Evolutionary conservation across 1,140 invertebrate genomes (phyloP).

Genomic region (Venustaconcha ellipsiformis): DNA sequence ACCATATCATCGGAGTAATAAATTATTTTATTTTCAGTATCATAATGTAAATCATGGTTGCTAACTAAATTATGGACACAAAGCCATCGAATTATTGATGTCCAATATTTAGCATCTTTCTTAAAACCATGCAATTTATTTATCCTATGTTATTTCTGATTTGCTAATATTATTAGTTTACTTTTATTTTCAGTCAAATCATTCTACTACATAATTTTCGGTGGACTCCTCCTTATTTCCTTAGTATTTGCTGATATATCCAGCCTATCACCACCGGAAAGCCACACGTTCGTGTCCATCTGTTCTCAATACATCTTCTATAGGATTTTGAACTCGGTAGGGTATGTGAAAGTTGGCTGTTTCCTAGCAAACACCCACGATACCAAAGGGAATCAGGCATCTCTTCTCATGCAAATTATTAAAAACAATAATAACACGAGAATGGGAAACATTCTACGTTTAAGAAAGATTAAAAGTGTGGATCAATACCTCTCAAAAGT

Average conservation of each 20-base stretch:
- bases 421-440: not conserved
- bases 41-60: too few relatives aligned
- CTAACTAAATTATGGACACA: too few relatives aligned
- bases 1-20: too few relatives aligned
- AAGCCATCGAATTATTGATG: too few relatives aligned
- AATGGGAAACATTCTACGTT: constrained; percentile 1
- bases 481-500: constrained; percentile 4
- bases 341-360: not conserved
- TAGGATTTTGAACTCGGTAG: not conserved
- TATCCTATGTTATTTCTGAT: too few relatives aligned
- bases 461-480: constrained; percentile 1
- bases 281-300: not conserved
- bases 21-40: too few relatives aligned
- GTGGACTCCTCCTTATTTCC: too few relatives aligned
- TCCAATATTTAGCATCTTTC: too few relatives aligned
- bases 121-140: too few relatives aligned
- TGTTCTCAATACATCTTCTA: constrained; percentile 10
- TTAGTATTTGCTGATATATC: constrained; percentile 2
- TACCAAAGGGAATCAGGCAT: constrained; percentile 4
- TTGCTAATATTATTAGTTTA: too few relatives aligned
- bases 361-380: constrained; percentile 2
- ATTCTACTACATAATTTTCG: too few relatives aligned
- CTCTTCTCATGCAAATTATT: constrained; percentile 6
- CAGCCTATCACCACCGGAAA: not conserved
- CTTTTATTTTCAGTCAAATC: too few relatives aligned